Conservation (phyloP, 2,888 invertebrate species). For the Hermodice carunculata region DNA sequence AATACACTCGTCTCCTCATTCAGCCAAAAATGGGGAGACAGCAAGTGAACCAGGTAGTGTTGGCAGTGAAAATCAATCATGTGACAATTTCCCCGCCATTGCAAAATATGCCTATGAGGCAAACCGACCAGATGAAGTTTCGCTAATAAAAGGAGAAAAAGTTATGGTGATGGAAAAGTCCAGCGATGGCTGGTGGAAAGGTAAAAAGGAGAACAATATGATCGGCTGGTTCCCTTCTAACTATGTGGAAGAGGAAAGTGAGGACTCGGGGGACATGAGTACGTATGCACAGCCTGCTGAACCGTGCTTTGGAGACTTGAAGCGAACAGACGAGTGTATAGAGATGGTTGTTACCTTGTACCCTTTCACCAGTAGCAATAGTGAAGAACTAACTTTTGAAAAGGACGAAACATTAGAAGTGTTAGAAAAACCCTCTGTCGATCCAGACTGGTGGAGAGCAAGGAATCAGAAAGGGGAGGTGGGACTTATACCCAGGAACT, state of each 20-base stretch:
- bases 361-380: slow-evolving; percentile 78
- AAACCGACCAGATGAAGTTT: slow-evolving; percentile 95
- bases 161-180: slow-evolving; percentile 96
- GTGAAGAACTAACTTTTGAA: slow-evolving; percentile 96
- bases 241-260: slow-evolving; percentile 78
- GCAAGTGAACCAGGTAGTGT: slow-evolving; percentile 49
- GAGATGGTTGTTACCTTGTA: slow-evolving; percentile 97
- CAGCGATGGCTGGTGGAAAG: slow-evolving; percentile 99
- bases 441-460: slow-evolving; percentile 99
- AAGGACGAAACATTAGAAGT: slow-evolving; percentile 97
- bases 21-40: slow-evolving; percentile 39
- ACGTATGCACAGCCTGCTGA: slow-evolving; percentile 57
- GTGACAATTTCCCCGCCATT: slow-evolving; percentile 70
- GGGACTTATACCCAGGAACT: slow-evolving; percentile 88
- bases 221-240: slow-evolving; percentile 98
- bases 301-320: slow-evolving; percentile 39
- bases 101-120: slow-evolving; percentile 90
- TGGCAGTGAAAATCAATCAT: slow-evolving; percentile 21
- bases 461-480: slow-evolving; percentile 92
- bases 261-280: slow-evolving; percentile 37
- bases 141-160: slow-evolving; percentile 92
- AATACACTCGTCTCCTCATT: neutral
- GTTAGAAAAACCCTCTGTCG: slow-evolving; percentile 93
- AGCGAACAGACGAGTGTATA: slow-evolving; percentile 72
- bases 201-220: slow-evolving; percentile 72